Evolutionary conservation across 2,113 vertebrate genomes (phyloP).

Genomic region (Gallinago undulata): DNA sequence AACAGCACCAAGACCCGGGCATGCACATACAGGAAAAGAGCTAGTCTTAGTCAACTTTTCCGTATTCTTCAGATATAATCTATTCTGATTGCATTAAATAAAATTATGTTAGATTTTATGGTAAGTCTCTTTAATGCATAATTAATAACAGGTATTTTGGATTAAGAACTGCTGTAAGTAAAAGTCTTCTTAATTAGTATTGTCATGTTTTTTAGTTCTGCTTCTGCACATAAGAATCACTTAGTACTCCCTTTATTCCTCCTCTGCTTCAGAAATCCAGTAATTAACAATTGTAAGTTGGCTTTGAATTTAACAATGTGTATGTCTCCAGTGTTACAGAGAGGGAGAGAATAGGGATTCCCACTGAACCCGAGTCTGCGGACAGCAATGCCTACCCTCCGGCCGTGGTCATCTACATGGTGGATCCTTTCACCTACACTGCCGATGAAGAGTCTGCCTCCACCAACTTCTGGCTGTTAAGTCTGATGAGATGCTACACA

Average conservation of each 20-base stretch:
- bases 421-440: conserved; percentile 91
- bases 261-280: neutral
- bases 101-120: neutral
- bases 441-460: conserved; percentile 85
- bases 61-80: neutral
- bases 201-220: neutral
- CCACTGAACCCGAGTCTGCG: conserved; percentile 85
- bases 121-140: neutral
- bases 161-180: neutral
- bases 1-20: neutral
- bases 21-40: neutral
- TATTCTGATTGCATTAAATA: neutral
- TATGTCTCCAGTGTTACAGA: conserved; percentile 78
- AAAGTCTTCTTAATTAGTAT: neutral
- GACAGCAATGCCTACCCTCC: conserved; percentile 89
- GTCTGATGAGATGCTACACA: conserved; percentile 93
- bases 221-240: neutral
- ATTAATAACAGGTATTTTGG: neutral
- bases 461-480: conserved; percentile 89
- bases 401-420: conserved; percentile 92
- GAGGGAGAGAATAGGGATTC: conserved; percentile 90
- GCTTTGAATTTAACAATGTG: neutral
- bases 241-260: neutral
- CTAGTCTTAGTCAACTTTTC: neutral
- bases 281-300: neutral